Conservation (phyloP, 2,113 vertebrate species). For the Pogonocichla stellata region DNA sequence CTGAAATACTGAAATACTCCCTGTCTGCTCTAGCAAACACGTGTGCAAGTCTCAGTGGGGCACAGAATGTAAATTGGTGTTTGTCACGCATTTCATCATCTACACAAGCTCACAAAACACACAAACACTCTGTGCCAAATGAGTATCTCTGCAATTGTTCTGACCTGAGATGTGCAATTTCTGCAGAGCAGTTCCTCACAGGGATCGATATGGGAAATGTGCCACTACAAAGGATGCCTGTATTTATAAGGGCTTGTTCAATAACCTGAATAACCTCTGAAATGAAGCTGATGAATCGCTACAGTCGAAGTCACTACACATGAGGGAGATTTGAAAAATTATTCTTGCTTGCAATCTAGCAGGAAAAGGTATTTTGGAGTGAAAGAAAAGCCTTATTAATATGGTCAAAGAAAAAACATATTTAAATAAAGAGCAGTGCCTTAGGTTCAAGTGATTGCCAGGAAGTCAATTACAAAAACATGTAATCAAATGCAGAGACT, state of each 20-base stretch:
- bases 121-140: not conserved
- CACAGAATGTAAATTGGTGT: not conserved
- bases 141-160: not conserved
- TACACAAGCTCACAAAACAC: not conserved
- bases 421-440: not conserved
- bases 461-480: not conserved
- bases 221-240: not conserved
- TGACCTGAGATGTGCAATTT: not conserved
- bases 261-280: not conserved
- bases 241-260: not conserved
- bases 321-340: not conserved
- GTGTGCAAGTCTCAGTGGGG: not conserved
- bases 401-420: not conserved
- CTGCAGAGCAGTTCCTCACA: not conserved
- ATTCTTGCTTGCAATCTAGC: not conserved
- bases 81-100: not conserved
- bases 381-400: not conserved
- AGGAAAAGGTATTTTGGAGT: not conserved
- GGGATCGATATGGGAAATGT: not conserved
- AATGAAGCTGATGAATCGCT: not conserved
- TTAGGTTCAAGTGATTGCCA: not conserved
- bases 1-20: not conserved
- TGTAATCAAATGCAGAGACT: not conserved
- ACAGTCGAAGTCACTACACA: not conserved
- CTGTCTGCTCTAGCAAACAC: not conserved